These are phyloP conservation scores for Lepus americanus DNA, from an alignment of 2,113 vertebrate genomes.

Conservation along the genomic window DNA sequence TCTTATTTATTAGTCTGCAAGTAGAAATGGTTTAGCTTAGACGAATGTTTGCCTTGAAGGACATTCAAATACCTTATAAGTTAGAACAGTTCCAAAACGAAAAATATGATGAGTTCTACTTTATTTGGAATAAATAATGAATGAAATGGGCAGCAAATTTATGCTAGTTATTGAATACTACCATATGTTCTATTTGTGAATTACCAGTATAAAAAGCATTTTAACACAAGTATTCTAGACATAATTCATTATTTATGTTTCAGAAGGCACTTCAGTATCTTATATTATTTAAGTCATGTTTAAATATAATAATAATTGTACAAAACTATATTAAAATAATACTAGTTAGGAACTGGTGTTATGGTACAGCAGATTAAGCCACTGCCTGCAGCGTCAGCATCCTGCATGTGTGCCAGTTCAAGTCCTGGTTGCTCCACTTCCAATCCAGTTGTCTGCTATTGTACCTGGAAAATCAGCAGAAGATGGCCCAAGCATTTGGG, in stretches of 20 bases:
- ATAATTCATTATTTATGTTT: slow-evolving; percentile 28
- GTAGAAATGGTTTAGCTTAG: slow-evolving; percentile 39
- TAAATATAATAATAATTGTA: neutral
- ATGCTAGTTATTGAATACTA: slow-evolving; percentile 4
- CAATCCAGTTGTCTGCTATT: too few relatives aligned
- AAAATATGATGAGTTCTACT: slow-evolving; percentile 41
- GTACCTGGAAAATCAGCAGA: too few relatives aligned
- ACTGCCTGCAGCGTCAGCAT: too few relatives aligned
- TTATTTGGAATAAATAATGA: slow-evolving; percentile 57
- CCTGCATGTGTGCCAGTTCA: too few relatives aligned
- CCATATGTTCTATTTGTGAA: neutral
- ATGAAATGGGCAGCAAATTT: neutral
- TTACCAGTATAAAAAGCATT: slow-evolving; percentile 15
- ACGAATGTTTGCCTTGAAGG: neutral
- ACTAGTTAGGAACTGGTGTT: too few relatives aligned
- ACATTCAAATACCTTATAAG: slow-evolving; percentile 26
- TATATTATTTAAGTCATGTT: neutral
- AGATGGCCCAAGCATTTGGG: too few relatives aligned
- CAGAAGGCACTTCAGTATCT: neutral
- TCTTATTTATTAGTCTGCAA: slow-evolving; percentile 18
- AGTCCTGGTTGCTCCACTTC: too few relatives aligned
- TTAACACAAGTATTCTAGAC: slow-evolving; percentile 33
- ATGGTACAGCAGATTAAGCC: too few relatives aligned
- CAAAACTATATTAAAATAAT: neutral
- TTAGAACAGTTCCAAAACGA: slow-evolving; percentile 17